A percentile compares a stretch with the other conserved stretches of the same genome.
Conservation (phyloP, 2,888 invertebrate species). For the Invenusta paracnida region DNA sequence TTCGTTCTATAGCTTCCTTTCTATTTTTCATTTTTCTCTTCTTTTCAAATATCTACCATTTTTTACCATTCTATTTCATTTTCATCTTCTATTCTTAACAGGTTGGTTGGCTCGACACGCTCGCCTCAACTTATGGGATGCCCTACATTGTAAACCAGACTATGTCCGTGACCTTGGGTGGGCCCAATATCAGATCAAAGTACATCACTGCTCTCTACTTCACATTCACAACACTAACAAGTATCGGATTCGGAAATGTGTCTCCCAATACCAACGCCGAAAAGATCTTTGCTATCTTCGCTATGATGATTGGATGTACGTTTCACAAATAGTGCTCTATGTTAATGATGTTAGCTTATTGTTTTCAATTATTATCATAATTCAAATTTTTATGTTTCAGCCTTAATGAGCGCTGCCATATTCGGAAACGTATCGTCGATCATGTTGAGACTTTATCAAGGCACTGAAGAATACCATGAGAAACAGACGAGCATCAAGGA, state of each 20-base stretch:
- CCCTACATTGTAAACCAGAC: constrained; percentile 57
- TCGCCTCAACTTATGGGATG: constrained; percentile 52
- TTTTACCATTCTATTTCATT: background rate
- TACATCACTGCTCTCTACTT: constrained; percentile 61
- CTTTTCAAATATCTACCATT: background rate
- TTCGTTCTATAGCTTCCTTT: too few relatives aligned
- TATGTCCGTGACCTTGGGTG: constrained; percentile 48
- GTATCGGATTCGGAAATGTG: constrained; percentile 61
- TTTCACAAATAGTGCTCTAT: too few relatives aligned
- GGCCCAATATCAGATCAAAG: constrained; percentile 57
- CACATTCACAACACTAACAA: constrained; percentile 60
- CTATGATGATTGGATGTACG: constrained; percentile 61
- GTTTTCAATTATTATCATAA: background rate
- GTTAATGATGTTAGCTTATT: background rate
- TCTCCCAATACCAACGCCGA: constrained; percentile 60
- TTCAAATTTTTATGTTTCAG: constrained; percentile 47
- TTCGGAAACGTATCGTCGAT: constrained; percentile 61
- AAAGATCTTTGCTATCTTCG: constrained; percentile 61
- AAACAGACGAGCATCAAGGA: constrained; percentile 60
- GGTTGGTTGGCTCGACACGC: constrained; percentile 56
- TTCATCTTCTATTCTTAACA: too few relatives aligned
- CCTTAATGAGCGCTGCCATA: constrained; percentile 60
- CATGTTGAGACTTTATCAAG: constrained; percentile 60
- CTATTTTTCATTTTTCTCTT: background rate
- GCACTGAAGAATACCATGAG: constrained; percentile 60